Conservation (phyloP, 2,797 vertebrate species). For the Tenualosa ilisha region DNA sequence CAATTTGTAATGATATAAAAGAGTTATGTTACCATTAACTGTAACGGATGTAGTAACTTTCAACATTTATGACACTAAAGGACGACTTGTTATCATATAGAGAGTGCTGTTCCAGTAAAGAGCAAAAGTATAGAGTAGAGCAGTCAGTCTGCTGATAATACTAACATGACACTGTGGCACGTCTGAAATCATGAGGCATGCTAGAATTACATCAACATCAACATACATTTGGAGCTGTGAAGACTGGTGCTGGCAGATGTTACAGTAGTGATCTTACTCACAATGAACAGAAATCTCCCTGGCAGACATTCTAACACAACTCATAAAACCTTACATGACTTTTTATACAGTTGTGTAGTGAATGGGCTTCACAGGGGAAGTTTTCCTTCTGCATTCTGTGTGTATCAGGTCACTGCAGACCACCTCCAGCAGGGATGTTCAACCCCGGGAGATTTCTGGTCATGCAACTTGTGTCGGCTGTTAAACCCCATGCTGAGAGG, state of each 20-base stretch:
- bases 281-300: not conserved
- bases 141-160: not conserved
- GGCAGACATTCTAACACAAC: not conserved
- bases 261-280: not conserved
- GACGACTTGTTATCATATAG: not conserved
- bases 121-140: not conserved
- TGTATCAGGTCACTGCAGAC: not conserved
- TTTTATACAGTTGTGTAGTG: not conserved
- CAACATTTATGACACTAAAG: not conserved
- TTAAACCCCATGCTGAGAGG: not conserved
- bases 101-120: not conserved
- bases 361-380: not conserved
- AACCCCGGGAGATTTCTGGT: not conserved
- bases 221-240: not conserved
- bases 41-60: not conserved
- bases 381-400: not conserved
- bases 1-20: not conserved
- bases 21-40: not conserved
- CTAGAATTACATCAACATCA: not conserved
- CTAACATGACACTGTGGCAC: not conserved
- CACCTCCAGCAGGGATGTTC: not conserved
- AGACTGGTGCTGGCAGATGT: not conserved
- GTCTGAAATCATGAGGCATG: not conserved
- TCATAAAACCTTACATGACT: not conserved
- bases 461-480: not conserved